Evolutionary conservation across 2,113 vertebrate species (phyloP), one percentile per base, ranked within the genome.

Genomic region (Cavia aperea): DNA sequence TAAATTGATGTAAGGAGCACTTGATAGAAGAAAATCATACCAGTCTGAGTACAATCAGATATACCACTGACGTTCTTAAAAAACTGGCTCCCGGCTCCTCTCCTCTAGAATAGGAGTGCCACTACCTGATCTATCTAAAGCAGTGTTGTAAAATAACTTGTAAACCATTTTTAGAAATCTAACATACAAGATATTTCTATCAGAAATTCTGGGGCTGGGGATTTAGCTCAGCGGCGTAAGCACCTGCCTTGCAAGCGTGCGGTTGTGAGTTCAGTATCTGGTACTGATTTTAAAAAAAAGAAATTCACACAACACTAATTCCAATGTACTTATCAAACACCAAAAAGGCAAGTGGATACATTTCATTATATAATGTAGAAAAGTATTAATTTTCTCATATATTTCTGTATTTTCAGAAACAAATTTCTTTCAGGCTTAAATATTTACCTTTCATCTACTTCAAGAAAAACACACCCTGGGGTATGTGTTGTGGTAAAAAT

Each of bases 401-500:
- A 49, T 92, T 26, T 75, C 43, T 39, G 24, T 70, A 60, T 79
- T 81, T 90, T 82, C 62, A 63, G 56, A 81, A 95, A 60, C 33
- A 66, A 85, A 39, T 86, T 79, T 94, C 36, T 65, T 87, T 94
- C 31, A 73, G 51, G 19, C 31, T 85, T 83, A 75, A 91, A 66
- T 86, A 86, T 90, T 97, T 89, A 99, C 98, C 98, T 98, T 96
- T 99, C 98, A 94, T 99, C 98, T 95, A 98, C 98, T 96, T 99
- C 98, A 95, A 99, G 97, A 96, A 99, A 99, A 88, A 99, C 97
- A 97, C 98, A 99, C 86, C 98, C 98, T 65, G 99, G 98, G 4
- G 98, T 99, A 95, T 99, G 99, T 70, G 98, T 99, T 49, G 98
- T 99, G 89, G 99, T 99, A 97, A 99, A 99, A 97, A 99, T 98